Conservation (phyloP, 2,797 vertebrate genomes). For the Podarcis siculus region DNA sequence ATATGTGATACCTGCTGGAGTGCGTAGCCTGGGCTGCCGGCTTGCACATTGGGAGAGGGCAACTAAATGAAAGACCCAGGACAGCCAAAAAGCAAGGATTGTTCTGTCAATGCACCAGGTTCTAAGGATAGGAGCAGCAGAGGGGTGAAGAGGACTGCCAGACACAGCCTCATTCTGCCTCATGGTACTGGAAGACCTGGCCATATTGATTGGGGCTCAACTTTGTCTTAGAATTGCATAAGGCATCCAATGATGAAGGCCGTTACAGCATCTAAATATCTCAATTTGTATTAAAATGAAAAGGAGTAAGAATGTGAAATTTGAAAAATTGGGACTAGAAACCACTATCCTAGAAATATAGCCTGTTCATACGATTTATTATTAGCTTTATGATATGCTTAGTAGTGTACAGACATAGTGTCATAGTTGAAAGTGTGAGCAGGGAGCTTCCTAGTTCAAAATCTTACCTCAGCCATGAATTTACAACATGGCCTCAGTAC, state of each 20-base stretch:
- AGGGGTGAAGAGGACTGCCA: not conserved
- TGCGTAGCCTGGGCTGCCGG: not conserved
- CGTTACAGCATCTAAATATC: not conserved
- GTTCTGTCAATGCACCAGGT: not conserved
- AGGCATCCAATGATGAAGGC: not conserved
- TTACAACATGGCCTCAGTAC: not conserved
- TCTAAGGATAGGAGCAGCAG: not conserved
- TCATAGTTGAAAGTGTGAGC: not conserved
- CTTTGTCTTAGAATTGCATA: not conserved
- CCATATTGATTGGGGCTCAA: not conserved
- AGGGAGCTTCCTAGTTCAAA: not conserved
- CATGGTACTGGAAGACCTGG: too few relatives aligned
- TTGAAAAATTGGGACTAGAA: constrained; percentile 12
- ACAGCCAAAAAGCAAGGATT: too few relatives aligned
- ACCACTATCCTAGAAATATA: not conserved
- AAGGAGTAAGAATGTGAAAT: not conserved
- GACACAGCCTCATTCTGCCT: too few relatives aligned
- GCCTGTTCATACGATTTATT: constrained; percentile 25
- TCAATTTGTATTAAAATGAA: not conserved
- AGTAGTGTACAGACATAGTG: not conserved
- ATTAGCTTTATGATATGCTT: constrained; percentile 10
- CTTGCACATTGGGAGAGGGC: not conserved
- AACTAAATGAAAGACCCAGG: not conserved
- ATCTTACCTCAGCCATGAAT: not conserved
- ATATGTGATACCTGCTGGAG: too few relatives aligned